These are phyloP conservation scores for Champsocephalus gunnari DNA, from an alignment of 2,797 vertebrate genomes.

Conservation along the genomic window DNA sequence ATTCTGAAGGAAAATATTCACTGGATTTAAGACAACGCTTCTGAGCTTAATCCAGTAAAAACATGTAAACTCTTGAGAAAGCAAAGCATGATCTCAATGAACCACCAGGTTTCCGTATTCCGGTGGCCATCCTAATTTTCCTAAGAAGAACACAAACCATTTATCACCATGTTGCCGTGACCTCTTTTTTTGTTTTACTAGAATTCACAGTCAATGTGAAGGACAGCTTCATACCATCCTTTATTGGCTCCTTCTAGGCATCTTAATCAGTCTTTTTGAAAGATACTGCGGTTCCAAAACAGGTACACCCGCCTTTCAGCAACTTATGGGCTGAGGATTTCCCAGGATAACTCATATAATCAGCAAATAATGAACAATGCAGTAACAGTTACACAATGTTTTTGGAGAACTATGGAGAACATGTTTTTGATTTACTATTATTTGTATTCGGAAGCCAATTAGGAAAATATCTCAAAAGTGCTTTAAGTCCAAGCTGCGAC, in stretches of 20 bases:
- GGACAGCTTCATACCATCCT: not conserved
- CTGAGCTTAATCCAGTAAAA: conserved; percentile 29
- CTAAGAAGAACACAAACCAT: conserved; percentile 29
- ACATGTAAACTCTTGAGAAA: conserved; percentile 33
- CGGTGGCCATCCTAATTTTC: conserved; percentile 10
- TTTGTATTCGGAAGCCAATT: not conserved
- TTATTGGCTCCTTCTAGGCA: not conserved
- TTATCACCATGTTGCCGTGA: conserved; percentile 12
- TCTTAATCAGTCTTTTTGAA: not conserved
- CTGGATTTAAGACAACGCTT: conserved; percentile 27
- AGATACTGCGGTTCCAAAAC: not conserved
- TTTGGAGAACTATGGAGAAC: not conserved
- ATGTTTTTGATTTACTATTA: not conserved
- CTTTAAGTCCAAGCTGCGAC: not conserved
- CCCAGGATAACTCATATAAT: not conserved
- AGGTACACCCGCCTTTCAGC: not conserved
- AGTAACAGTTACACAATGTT: not conserved
- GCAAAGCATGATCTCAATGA: conserved; percentile 6
- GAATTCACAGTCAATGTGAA: not conserved
- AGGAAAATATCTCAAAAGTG: not conserved
- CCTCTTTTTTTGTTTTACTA: conserved; percentile 1
- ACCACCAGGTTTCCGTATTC: not conserved
- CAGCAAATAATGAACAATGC: not conserved
- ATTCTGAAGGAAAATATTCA: conserved; percentile 23
- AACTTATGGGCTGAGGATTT: not conserved